These are phyloP conservation scores for Seira musarum DNA, from an alignment of 2,888 invertebrate genomes.

Conservation along the genomic window DNA sequence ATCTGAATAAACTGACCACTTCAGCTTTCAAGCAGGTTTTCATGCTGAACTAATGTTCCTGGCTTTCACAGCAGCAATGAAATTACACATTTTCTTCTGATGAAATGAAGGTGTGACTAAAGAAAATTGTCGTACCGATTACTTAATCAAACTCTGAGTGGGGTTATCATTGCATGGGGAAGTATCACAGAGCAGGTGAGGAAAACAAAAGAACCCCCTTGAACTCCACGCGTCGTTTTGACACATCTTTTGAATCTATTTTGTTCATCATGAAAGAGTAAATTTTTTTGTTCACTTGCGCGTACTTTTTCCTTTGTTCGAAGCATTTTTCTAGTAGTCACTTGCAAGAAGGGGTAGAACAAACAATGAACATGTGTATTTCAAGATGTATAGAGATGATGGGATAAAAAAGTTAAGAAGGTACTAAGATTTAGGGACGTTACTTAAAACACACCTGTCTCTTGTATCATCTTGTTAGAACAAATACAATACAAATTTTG, in stretches of 20 bases:
- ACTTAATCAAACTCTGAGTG: slow-evolving; percentile 3
- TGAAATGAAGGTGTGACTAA: no score
- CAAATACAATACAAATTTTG: no score
- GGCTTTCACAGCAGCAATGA: background rate
- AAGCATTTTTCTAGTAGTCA: no score
- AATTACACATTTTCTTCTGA: background rate
- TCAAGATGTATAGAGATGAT: slow-evolving; percentile 23
- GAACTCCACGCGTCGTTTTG: slow-evolving; percentile 69
- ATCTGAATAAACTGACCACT: slow-evolving; percentile 12
- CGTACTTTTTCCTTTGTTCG: slow-evolving; percentile 16
- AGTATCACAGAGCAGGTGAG: slow-evolving; percentile 12
- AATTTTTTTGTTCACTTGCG: no score
- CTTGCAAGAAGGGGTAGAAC: background rate
- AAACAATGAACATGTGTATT: background rate
- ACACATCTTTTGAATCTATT: slow-evolving; percentile 68
- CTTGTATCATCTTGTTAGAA: no score
- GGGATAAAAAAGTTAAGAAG: slow-evolving; percentile 32
- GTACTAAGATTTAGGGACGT: no score
- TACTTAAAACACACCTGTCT: no score
- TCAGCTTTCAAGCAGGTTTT: slow-evolving; percentile 4
- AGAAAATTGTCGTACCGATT: no score
- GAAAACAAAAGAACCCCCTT: slow-evolving; percentile 65
- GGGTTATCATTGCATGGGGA: background rate
- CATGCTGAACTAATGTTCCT: background rate
- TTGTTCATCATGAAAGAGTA: slow-evolving; percentile 65